phyloP scores from a whole-genome alignment of 1,140 invertebrate species.

The Drosophila lini region DNA sequence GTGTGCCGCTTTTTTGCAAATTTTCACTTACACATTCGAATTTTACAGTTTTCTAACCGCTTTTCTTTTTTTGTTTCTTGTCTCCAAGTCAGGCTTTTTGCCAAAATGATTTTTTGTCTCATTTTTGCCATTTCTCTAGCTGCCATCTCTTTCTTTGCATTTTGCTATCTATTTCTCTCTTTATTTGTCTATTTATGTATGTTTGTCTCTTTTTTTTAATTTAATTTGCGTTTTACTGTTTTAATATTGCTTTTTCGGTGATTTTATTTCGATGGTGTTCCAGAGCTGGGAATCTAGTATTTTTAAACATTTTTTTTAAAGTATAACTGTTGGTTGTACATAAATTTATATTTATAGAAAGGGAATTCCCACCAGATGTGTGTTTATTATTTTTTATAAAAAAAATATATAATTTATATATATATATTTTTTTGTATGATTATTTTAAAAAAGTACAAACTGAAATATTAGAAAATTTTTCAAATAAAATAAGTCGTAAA shows the following conservation, averaged over 20 bases:
- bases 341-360: too few relatives aligned
- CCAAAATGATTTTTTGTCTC: slow-evolving; percentile 59
- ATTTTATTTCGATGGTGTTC: slow-evolving; percentile 13
- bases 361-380: too few relatives aligned
- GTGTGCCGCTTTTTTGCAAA: slow-evolving; percentile 42
- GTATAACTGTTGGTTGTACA: too few relatives aligned
- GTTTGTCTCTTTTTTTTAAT: slow-evolving; percentile 16
- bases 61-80: slow-evolving; percentile 17
- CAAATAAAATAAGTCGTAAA: too few relatives aligned
- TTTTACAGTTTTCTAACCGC: slow-evolving; percentile 49
- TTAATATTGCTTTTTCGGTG: slow-evolving; percentile 3
- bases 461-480: too few relatives aligned
- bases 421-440: too few relatives aligned
- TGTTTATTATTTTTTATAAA: too few relatives aligned
- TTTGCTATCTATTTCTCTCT: slow-evolving; percentile 6
- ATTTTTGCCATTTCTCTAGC: slow-evolving; percentile 19
- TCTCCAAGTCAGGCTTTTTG: slow-evolving; percentile 48
- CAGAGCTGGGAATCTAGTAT: not conserved
- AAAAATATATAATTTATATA: too few relatives aligned
- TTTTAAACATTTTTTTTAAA: not conserved
- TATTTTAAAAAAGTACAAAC: too few relatives aligned
- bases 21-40: slow-evolving; percentile 61
- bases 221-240: slow-evolving; percentile 31
- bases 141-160: not conserved
- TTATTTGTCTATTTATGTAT: slow-evolving; percentile 10